These are phyloP conservation scores for Halictus rubicundus DNA, from an alignment of 1,140 invertebrate genomes.

Conservation along the genomic window DNA sequence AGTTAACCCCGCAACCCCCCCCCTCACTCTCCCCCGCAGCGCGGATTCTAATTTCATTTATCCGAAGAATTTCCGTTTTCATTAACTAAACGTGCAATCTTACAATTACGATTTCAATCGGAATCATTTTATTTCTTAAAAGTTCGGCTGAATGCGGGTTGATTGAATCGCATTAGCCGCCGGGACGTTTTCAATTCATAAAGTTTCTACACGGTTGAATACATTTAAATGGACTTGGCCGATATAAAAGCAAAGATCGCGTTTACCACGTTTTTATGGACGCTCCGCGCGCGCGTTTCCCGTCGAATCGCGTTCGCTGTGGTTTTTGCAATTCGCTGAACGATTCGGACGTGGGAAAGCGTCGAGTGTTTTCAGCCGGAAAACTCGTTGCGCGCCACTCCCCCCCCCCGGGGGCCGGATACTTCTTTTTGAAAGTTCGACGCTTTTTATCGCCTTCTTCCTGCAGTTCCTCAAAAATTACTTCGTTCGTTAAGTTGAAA, in stretches of 20 bases:
- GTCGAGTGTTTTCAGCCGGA: slow-evolving; percentile 51
- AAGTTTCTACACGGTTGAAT: slow-evolving; percentile 1
- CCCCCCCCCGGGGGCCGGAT: slow-evolving; percentile 7
- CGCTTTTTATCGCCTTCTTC: slow-evolving; percentile 48
- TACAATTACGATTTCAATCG: not conserved
- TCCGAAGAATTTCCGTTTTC: too few relatives aligned
- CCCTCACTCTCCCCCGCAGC: too few relatives aligned
- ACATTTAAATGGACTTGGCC: slow-evolving; percentile 2
- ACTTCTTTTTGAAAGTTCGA: slow-evolving; percentile 50
- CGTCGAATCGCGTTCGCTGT: slow-evolving; percentile 41
- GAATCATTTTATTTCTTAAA: not conserved
- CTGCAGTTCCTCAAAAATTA: slow-evolving; percentile 46
- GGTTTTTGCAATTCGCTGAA: slow-evolving; percentile 48
- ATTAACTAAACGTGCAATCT: not conserved
- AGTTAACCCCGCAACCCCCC: too few relatives aligned
- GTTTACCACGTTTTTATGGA: slow-evolving; percentile 41
- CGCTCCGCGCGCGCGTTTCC: slow-evolving; percentile 14
- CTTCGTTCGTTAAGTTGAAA: slow-evolving; percentile 63
- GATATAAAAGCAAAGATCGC: slow-evolving; percentile 15
- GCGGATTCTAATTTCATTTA: too few relatives aligned
- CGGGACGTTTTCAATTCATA: not conserved
- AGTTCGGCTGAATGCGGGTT: not conserved
- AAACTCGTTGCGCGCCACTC: slow-evolving; percentile 52
- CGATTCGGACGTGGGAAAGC: slow-evolving; percentile 61
- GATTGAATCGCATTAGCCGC: not conserved